Evolutionary conservation across 2,888 invertebrate species (phyloP).

Genomic region (Stictocephala bisonia): DNA sequence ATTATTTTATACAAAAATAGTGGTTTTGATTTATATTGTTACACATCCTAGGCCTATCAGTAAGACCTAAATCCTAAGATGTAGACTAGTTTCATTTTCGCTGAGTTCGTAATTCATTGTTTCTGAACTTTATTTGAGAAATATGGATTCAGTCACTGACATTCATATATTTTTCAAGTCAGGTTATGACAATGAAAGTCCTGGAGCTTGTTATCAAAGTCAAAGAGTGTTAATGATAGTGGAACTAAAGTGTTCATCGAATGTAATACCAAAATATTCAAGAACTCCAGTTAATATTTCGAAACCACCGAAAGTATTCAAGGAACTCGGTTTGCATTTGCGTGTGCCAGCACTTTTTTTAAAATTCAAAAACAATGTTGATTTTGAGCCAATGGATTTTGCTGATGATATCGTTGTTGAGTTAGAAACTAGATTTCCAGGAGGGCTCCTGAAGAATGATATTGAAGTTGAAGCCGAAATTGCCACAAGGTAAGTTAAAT

Average conservation of each 20-base stretch:
- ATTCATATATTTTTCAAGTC: slow-evolving; percentile 53
- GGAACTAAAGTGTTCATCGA: slow-evolving; percentile 51
- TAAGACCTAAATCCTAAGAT: too few relatives aligned
- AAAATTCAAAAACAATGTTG: slow-evolving; percentile 34
- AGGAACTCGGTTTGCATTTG: slow-evolving; percentile 52
- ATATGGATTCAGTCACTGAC: too few relatives aligned
- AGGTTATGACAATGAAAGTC: slow-evolving; percentile 52
- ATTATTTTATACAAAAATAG: too few relatives aligned
- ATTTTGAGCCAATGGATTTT: slow-evolving; percentile 54
- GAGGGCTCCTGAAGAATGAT: slow-evolving; percentile 50
- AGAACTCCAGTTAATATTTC: slow-evolving; percentile 55
- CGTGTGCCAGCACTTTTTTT: slow-evolving; percentile 52
- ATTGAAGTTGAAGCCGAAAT: slow-evolving; percentile 53
- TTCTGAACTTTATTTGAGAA: too few relatives aligned
- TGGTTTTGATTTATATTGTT: too few relatives aligned
- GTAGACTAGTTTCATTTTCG: too few relatives aligned
- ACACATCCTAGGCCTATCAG: too few relatives aligned
- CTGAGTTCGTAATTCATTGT: too few relatives aligned
- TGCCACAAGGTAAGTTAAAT: slow-evolving; percentile 52
- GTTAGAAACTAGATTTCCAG: slow-evolving; percentile 53
- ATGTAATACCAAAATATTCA: slow-evolving; percentile 48
- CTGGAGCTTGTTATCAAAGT: slow-evolving; percentile 57
- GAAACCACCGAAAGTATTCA: slow-evolving; percentile 53
- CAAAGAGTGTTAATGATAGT: slow-evolving; percentile 56
- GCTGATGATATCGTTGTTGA: slow-evolving; percentile 55